phyloP scores from a whole-genome alignment of 2,113 vertebrate genomes.

The Paramormyrops kingsleyae region DNA sequence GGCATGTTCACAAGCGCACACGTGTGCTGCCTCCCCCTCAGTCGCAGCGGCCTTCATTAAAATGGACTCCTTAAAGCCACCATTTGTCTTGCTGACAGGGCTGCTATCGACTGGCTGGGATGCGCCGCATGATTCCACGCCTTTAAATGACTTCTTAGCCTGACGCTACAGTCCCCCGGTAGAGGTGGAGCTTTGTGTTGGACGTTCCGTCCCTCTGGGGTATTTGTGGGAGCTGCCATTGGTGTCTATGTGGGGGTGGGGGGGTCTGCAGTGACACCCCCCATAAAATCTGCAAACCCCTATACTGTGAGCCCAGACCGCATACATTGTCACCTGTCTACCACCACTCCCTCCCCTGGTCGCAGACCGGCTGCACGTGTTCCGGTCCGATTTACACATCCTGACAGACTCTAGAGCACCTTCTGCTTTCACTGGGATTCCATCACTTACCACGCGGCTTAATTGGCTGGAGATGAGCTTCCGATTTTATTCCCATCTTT shows the following conservation, averaged over 20 bases:
- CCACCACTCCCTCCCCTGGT: not conserved
- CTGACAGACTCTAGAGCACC: not conserved
- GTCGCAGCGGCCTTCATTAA: conserved; percentile 59
- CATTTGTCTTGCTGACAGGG: conserved; percentile 66
- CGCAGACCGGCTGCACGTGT: not conserved
- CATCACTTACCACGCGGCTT: conserved; percentile 2
- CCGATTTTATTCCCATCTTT: conserved; percentile 36
- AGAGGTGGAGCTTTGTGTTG: conserved; percentile 26
- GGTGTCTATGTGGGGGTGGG: not conserved
- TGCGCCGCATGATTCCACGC: conserved; percentile 52
- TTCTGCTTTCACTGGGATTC: conserved; percentile 12
- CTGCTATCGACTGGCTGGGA: conserved; percentile 52
- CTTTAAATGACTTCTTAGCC: conserved; percentile 56
- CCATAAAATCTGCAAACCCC: not conserved
- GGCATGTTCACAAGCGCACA: not conserved
- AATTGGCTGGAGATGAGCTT: conserved; percentile 34
- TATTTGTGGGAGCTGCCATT: not conserved
- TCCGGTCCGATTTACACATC: not conserved
- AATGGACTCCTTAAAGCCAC: conserved; percentile 67
- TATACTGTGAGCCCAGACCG: not conserved
- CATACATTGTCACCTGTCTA: not conserved
- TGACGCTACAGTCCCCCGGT: conserved; percentile 30
- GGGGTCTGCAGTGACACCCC: not conserved
- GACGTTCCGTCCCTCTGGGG: not conserved
- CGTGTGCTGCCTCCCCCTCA: conserved; percentile 31